A percentile compares a stretch with the other conserved stretches of the same genome.
These are phyloP conservation scores for Morus bassanus DNA, from an alignment of 2,797 vertebrate genomes.

Conservation along the genomic window DNA sequence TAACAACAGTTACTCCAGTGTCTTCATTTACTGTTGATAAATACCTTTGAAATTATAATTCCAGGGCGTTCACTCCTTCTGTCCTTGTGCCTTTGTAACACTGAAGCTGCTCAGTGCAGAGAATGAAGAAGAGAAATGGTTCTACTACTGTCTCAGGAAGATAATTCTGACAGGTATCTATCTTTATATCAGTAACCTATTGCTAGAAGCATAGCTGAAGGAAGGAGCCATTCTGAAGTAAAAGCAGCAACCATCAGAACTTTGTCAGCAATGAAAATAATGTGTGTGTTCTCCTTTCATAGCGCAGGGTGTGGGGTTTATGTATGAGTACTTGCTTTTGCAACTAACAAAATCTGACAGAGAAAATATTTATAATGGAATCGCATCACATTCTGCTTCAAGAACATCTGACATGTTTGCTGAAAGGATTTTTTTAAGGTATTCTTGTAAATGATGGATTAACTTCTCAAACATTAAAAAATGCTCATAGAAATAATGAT, in stretches of 20 bases:
- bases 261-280: background rate
- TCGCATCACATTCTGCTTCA: background rate
- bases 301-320: background rate
- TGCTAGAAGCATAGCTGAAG: background rate
- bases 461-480: background rate
- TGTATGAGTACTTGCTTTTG: background rate
- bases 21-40: background rate
- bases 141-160: background rate
- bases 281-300: background rate
- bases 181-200: background rate
- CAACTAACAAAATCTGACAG: background rate
- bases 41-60: background rate
- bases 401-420: background rate
- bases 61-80: too few relatives aligned
- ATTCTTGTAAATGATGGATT: background rate
- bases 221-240: background rate
- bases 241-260: background rate
- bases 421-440: background rate
- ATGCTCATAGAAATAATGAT: background rate
- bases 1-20: background rate
- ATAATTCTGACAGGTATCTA: background rate
- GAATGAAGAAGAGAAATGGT: background rate
- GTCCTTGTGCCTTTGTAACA: background rate
- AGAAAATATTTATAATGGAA: background rate
- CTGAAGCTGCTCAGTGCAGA: background rate